Evolutionary conservation across 1,140 invertebrate species (phyloP), one percentile per base, ranked within the genome.

Genomic region (Heliconius melpomene): DNA sequence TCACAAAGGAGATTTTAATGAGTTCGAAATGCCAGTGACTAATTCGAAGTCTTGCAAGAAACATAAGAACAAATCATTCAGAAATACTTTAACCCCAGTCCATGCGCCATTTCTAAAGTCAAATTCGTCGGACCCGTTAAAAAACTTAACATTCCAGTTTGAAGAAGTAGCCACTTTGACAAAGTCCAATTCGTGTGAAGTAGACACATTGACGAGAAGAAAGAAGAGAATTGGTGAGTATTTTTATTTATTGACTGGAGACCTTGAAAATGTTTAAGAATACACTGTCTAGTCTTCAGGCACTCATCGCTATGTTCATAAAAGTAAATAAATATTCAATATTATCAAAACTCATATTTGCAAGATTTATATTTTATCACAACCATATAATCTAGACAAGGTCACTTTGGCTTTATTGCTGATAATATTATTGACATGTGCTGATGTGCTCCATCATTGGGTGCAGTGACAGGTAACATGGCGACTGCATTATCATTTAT

Each of bases 131-230:
- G 97, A 97, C 91, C 96, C 96, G 5, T 87, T 97, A n/a, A 95
- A 96, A 83, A 96, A 97, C 78, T 88, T 97, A 54, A 96, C 96
- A 76, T 97, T 97, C 86, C 96, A 97, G 84, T 97, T 97, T 84
- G 96, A 97, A 83, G 96, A 96, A 84, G 93, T 95, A 20, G 95
- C 96, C 9, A 95, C 95, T 26, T 94, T 96, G 18, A 95, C 95
- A 0, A 97, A 97, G 88, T 96, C 96, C 0, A 96, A 96, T 46
- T 97, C 96, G 3, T 96, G 96, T 23, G 97, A 97, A 84, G 96
- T 96, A 1, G 96, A 97, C 75, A 91, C 93, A 0, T 82, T 93
- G 32, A 94, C 90, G 2, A 90, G 90, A 72, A 80, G 90, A 78
- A 95, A 92, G 83, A 94, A 92, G 77, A 87, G 86, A 75, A 91